Conservation (phyloP, 2,888 invertebrate species). For the Eupithecia dodoneata region DNA sequence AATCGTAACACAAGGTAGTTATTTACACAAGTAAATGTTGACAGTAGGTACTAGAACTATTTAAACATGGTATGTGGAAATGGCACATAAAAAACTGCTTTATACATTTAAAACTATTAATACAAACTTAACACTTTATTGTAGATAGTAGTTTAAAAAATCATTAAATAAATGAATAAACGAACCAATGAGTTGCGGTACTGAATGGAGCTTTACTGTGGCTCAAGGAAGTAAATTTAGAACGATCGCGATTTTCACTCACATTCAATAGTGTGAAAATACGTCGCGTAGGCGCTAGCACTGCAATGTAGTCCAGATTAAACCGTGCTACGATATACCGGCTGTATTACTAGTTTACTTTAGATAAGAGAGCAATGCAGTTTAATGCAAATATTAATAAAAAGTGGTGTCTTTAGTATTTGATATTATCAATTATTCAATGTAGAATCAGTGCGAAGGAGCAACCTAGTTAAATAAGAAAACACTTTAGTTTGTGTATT, state of each 20-base stretch:
- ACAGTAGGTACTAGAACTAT: neutral
- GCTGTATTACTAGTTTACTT: neutral
- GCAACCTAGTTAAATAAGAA: neutral
- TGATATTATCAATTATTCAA: neutral
- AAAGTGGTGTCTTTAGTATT: neutral
- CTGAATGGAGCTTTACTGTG: slow-evolving; percentile 23
- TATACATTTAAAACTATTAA: neutral
- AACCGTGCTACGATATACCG: slow-evolving; percentile 8
- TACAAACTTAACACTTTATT: neutral
- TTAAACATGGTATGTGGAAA: neutral
- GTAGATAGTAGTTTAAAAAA: neutral
- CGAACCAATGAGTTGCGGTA: slow-evolving; percentile 9
- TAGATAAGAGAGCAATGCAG: neutral
- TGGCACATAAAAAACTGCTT: neutral
- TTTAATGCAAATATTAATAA: neutral
- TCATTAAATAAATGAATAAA: neutral
- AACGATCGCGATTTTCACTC: slow-evolving; percentile 55
- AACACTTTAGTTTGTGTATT: neutral
- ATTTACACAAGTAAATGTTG: neutral
- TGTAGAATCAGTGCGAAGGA: neutral
- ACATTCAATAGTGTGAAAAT: slow-evolving; percentile 51
- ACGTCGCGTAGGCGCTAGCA: slow-evolving; percentile 40
- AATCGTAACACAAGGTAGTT: neutral
- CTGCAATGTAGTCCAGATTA: slow-evolving; percentile 29
- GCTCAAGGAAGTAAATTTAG: slow-evolving; percentile 63